Evolutionary conservation across 1,140 invertebrate species (phyloP).

Genomic region (Trichoplusia ni): DNA sequence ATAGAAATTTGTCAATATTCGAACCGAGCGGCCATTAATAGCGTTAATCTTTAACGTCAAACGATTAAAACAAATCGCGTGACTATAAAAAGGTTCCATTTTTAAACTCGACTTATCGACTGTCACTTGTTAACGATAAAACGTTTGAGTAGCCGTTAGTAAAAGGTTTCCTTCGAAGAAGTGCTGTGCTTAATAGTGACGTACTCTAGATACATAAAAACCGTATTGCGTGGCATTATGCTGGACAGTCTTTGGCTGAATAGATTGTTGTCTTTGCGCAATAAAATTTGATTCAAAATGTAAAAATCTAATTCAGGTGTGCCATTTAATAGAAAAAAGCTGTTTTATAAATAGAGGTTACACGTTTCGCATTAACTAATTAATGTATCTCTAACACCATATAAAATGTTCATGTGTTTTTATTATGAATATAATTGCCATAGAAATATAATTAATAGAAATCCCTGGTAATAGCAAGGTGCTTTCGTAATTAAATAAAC

Average conservation of each 20-base stretch:
- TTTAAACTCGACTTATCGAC: constrained; percentile 67
- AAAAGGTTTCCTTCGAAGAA: constrained; percentile 5
- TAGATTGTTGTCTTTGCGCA: background rate
- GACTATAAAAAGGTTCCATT: constrained; percentile 73
- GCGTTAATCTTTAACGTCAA: constrained; percentile 67
- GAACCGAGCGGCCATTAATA: constrained; percentile 55
- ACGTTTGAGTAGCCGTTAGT: constrained; percentile 24
- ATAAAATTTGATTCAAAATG: background rate
- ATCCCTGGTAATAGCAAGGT: too few relatives aligned
- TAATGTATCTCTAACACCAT: too few relatives aligned
- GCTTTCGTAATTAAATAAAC: too few relatives aligned
- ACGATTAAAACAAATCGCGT: constrained; percentile 68
- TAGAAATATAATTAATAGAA: too few relatives aligned
- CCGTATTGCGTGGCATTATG: background rate
- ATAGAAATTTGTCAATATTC: constrained; percentile 66
- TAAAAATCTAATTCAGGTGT: background rate
- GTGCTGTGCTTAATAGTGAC: too few relatives aligned
- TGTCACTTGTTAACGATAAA: constrained; percentile 60
- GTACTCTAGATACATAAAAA: too few relatives aligned
- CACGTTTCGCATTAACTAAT: too few relatives aligned
- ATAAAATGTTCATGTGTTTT: too few relatives aligned
- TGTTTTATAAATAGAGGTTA: too few relatives aligned
- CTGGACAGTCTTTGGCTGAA: background rate
- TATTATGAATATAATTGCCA: too few relatives aligned
- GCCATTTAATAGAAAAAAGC: background rate